A percentile compares a stretch with the other conserved stretches of the same genome.
Evolutionary conservation across 2,888 invertebrate species (phyloP).

Genomic region (Lymantria dispar): DNA sequence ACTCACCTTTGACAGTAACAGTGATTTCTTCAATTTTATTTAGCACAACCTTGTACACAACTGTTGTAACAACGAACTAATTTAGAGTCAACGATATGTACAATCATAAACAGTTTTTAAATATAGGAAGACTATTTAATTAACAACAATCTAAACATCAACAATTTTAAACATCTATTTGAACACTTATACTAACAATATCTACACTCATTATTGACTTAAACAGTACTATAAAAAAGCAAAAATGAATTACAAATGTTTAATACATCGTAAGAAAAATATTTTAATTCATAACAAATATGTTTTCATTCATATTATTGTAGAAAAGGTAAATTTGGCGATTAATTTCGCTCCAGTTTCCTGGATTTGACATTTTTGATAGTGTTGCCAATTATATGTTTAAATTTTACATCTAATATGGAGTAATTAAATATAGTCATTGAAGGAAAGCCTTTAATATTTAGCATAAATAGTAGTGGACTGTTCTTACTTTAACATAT

Average conservation of each 20-base stretch:
- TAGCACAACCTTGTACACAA: slow-evolving; percentile 64
- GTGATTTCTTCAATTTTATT: slow-evolving; percentile 62
- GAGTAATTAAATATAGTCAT: no score
- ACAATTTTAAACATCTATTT: slow-evolving; percentile 27
- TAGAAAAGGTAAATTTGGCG: slow-evolving; percentile 47
- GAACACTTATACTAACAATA: slow-evolving; percentile 34
- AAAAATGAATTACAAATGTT: slow-evolving; percentile 24
- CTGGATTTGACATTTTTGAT: slow-evolving; percentile 56
- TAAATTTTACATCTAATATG: not conserved
- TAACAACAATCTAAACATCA: slow-evolving; percentile 37
- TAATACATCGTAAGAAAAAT: slow-evolving; percentile 21
- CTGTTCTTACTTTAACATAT: no score
- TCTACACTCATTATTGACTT: slow-evolving; percentile 29
- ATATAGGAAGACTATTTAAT: slow-evolving; percentile 32
- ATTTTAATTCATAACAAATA: slow-evolving; percentile 38
- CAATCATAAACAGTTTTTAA: not conserved
- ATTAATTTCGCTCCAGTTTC: slow-evolving; percentile 68
- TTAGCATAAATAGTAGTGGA: no score
- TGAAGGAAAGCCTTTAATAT: no score
- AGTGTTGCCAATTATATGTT: slow-evolving; percentile 38
- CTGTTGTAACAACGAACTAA: slow-evolving; percentile 38
- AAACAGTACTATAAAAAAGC: slow-evolving; percentile 23
- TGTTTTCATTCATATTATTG: slow-evolving; percentile 72
- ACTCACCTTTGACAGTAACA: slow-evolving; percentile 62
- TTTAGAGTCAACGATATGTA: slow-evolving; percentile 29